Evolutionary conservation across 2,797 vertebrate species (phyloP).

Genomic region (Geotria australis): DNA sequence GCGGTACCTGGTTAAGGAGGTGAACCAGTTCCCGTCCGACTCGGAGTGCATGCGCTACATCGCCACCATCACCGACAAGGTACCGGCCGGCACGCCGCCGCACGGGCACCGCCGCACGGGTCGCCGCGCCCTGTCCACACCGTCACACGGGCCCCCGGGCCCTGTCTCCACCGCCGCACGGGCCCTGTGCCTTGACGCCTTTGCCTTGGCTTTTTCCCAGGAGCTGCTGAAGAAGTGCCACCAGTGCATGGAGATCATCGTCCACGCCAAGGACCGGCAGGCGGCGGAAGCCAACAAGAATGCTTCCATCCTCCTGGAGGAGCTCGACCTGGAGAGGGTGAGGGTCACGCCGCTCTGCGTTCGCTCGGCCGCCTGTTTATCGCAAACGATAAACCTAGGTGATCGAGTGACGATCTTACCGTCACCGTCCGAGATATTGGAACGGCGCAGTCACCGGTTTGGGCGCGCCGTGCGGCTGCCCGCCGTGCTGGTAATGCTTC

Average conservation of each 20-base stretch:
- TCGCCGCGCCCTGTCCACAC: too few relatives aligned
- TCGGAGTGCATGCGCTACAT: not conserved
- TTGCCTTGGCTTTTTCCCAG: not conserved
- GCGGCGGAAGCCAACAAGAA: not conserved
- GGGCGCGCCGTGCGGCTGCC: too few relatives aligned
- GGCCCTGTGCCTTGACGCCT: too few relatives aligned
- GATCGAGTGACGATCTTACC: too few relatives aligned
- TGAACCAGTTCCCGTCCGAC: not conserved
- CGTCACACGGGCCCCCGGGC: too few relatives aligned
- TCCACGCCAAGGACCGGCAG: not conserved
- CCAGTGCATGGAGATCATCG: not conserved
- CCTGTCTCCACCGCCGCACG: too few relatives aligned
- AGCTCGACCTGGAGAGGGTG: not conserved
- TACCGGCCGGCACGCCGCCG: not conserved
- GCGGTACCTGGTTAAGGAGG: slow-evolving; percentile 1
- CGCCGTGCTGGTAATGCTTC: too few relatives aligned
- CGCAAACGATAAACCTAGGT: too few relatives aligned
- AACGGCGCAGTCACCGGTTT: too few relatives aligned
- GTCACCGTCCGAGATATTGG: too few relatives aligned
- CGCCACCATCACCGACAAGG: not conserved
- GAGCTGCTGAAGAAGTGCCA: not conserved
- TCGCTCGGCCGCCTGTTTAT: not conserved
- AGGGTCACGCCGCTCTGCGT: slow-evolving; percentile 1
- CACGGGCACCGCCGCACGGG: too few relatives aligned
- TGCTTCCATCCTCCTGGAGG: not conserved